Evolutionary conservation across 2,888 invertebrate species (phyloP).

Genomic region (Spialia ferax): DNA sequence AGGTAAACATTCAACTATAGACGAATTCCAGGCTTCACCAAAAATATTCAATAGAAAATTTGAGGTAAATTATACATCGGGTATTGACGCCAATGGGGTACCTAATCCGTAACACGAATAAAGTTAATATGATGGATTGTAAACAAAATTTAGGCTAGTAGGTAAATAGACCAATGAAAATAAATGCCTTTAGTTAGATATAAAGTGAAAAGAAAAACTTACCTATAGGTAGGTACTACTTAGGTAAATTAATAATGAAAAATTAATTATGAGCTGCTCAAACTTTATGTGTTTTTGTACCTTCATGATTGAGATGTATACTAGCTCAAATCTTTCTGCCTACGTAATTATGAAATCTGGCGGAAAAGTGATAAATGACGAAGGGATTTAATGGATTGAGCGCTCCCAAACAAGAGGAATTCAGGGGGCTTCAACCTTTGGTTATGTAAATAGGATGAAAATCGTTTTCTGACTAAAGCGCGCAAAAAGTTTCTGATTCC

Average conservation of each 20-base stretch:
- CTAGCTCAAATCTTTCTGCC: constrained; percentile 31
- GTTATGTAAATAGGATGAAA: constrained; percentile 73
- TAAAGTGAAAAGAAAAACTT: no score
- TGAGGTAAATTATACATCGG: background rate
- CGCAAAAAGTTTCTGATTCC: constrained; percentile 75
- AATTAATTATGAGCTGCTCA: background rate
- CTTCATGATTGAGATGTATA: constrained; percentile 28
- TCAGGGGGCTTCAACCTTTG: constrained; percentile 65
- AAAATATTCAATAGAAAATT: background rate
- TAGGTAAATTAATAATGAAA: no score
- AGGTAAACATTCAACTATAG: constrained; percentile 54
- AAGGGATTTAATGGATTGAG: constrained; percentile 66
- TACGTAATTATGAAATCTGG: constrained; percentile 34
- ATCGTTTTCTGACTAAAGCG: constrained; percentile 72
- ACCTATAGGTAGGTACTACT: no score
- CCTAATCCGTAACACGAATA: no score
- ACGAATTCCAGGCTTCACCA: background rate
- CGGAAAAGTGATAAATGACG: constrained; percentile 39
- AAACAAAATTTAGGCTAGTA: background rate
- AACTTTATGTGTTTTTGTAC: constrained; percentile 14
- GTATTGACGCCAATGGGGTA: no score
- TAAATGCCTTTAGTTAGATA: no score
- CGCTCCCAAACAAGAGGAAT: constrained; percentile 66
- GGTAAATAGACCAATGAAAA: background rate
- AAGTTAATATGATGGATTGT: no score